Conservation (phyloP, 2,113 vertebrate genomes). For the Platichthys stellatus region DNA sequence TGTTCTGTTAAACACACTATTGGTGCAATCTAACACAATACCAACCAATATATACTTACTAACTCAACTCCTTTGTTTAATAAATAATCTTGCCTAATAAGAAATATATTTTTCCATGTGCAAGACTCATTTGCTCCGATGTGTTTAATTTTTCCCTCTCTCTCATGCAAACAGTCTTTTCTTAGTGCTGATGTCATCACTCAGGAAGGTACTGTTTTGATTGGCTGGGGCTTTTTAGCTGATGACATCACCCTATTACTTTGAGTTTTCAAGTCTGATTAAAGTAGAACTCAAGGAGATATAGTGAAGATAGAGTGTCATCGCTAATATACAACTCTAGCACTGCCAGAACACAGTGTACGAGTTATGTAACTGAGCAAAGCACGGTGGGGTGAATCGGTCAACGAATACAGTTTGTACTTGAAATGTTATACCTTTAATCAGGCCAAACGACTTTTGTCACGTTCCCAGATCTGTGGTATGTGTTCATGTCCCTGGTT, state of each 20-base stretch:
- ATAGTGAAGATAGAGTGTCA: constrained; percentile 60
- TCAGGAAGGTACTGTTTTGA: constrained; percentile 63
- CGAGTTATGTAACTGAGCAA: constrained; percentile 2
- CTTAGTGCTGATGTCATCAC: constrained; percentile 65
- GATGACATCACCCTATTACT: constrained; percentile 61
- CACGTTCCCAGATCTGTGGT: neutral
- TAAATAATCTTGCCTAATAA: neutral
- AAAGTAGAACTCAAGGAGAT: constrained; percentile 50
- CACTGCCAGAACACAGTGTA: constrained; percentile 22
- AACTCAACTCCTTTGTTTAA: neutral
- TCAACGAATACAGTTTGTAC: neutral
- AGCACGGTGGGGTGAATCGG: neutral
- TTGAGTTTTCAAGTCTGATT: constrained; percentile 42
- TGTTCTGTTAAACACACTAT: no score
- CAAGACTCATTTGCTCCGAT: constrained; percentile 6
- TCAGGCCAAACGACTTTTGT: neutral
- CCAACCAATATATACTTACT: no score
- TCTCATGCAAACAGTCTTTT: constrained; percentile 40
- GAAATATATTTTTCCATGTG: neutral
- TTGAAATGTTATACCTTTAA: neutral
- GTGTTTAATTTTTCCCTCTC: constrained; percentile 13
- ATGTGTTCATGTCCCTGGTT: neutral
- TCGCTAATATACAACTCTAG: constrained; percentile 6
- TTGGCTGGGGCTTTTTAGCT: constrained; percentile 48
- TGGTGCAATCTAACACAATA: no score